Base-by-base conservation (phyloP, 2,113 vertebrate genomes). In the Pipra filicauda region DNA sequence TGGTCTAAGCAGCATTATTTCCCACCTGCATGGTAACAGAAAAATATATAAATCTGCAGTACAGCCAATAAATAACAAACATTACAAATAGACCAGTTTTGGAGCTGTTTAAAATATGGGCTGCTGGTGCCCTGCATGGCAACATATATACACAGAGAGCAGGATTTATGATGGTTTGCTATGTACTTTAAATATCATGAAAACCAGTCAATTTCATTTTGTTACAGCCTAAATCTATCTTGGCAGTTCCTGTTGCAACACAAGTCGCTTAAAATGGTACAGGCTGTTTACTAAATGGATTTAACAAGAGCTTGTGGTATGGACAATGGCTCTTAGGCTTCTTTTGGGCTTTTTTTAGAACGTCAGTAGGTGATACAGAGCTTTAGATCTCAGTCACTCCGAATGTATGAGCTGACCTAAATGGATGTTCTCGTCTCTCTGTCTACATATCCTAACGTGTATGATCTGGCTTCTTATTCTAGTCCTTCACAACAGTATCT, bases 121-220 rank as follows among this genome's bases (percentile, higher is more conserved):
- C 37, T 83, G 20, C 75, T 67, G 11, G 41, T 86, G 52, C 70
- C 41, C 37, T 89, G 55, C 23, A 52, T 37, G 39, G 37, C 35
- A 65, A 69, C 69, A 91, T 48, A 88, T 73, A 83, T n/a, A 79
- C 30, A 54, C 35, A 59, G 49, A 77, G 23, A 87, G 39, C 20
- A 74, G 58, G 66, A 95, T 95, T 96, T 96, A 91, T 83, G 57
- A 44, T 8, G 28, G 48, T 48, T 72, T 88, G 31, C 64, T 58
- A 5, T 72, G 62, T 33, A 52, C 86, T 80, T 95, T 91, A 97
- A 88, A 95, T 91, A 86, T 75, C 12, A 33, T 85, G 39, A 91
- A 95, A 97, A 75, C 49, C 41, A 96, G 71, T 91, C 80, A 83
- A 73, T 87, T 96, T 90, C 22, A 26, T 88, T 94, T 94, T 96